A percentile compares a stretch with the other conserved stretches of the same genome.
phyloP scores from a whole-genome alignment of 2,797 vertebrate species.

The Ambastaia sidthimunki region DNA sequence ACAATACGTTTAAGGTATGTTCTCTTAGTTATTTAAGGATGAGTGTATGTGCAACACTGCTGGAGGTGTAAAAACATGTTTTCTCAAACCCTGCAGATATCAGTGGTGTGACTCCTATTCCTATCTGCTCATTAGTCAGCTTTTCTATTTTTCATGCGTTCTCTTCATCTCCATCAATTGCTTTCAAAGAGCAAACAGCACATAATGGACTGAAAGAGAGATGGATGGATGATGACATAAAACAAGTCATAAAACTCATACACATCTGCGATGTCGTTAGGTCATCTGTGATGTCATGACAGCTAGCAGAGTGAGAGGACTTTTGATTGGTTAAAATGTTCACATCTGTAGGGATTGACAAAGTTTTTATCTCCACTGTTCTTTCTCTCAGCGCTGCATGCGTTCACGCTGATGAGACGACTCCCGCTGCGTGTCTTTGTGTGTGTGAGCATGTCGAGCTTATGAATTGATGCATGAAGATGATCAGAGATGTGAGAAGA shows the following conservation, averaged over 20 bases:
- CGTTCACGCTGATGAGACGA: conserved; percentile 21
- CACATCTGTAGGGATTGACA: background rate
- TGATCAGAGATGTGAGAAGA: conserved; percentile 54
- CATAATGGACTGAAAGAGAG: background rate
- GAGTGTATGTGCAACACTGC: background rate
- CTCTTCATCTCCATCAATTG: background rate
- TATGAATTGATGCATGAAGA: conserved; percentile 53
- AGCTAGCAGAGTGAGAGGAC: background rate
- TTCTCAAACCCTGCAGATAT: background rate
- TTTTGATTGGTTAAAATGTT: background rate
- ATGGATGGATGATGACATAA: background rate
- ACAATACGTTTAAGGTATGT: background rate
- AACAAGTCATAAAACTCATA: background rate
- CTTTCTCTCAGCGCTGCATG: conserved; percentile 33
- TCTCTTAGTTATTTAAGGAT: background rate
- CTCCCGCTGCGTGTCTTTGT: conserved; percentile 15
- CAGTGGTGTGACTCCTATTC: background rate
- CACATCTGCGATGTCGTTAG: background rate
- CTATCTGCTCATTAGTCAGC: conserved; percentile 18
- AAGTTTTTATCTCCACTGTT: conserved; percentile 32
- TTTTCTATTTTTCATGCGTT: conserved; percentile 3
- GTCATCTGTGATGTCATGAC: conserved; percentile 5
- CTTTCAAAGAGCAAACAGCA: conserved; percentile 13
- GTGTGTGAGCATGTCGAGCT: conserved; percentile 27
- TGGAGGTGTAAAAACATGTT: background rate